phyloP scores from a whole-genome alignment of 2,113 vertebrate genomes.

The Irena cyanogastra region DNA sequence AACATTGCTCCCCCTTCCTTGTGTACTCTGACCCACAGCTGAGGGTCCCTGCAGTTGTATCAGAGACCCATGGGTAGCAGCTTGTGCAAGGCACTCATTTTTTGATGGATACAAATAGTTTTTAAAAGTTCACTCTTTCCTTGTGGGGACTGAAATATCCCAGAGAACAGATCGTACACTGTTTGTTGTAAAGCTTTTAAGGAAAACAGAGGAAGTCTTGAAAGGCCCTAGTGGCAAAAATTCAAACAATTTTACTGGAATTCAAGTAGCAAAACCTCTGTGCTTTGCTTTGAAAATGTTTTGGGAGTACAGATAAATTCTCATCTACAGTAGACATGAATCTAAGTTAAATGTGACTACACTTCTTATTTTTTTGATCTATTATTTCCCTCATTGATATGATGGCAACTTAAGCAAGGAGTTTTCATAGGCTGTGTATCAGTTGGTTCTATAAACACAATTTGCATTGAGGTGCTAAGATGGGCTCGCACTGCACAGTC shows the following conservation, averaged over 20 bases:
- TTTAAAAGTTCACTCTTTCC: not conserved
- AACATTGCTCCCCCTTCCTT: not conserved
- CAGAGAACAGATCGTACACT: not conserved
- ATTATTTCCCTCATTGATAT: not conserved
- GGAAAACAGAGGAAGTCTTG: not conserved
- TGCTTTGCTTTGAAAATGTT: not conserved
- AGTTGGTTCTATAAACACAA: not conserved
- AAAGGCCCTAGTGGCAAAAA: not conserved
- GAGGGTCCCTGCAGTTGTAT: not conserved
- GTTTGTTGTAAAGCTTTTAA: not conserved
- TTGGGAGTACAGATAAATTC: not conserved
- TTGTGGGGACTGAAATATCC: not conserved
- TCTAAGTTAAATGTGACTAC: not conserved
- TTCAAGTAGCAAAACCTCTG: not conserved
- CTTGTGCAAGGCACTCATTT: not conserved
- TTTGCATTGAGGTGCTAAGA: not conserved
- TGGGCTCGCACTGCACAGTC: rapidly evolving
- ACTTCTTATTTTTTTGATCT: not conserved
- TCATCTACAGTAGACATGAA: not conserved
- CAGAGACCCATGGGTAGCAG: rapidly evolving
- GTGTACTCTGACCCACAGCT: rapidly evolving
- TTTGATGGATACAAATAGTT: not conserved
- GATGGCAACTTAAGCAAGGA: not conserved
- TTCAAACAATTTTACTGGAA: not conserved
- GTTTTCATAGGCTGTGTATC: not conserved